A percentile compares a stretch with the other conserved stretches of the same genome.
Evolutionary conservation across 2,113 vertebrate species (phyloP).

Genomic region (Puma concolor): DNA sequence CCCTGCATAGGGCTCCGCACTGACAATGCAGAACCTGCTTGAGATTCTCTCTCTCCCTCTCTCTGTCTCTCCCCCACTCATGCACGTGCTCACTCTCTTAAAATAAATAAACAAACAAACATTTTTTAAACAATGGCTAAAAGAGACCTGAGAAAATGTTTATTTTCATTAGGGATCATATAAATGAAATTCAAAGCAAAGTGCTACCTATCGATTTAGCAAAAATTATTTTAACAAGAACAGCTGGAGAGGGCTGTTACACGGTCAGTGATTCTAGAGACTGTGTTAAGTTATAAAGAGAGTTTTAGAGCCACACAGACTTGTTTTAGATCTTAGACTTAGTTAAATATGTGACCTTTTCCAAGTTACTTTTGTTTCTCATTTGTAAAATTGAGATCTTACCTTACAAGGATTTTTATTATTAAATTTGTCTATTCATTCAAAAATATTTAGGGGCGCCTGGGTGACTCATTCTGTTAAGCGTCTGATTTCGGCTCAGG

Average conservation of each 20-base stretch:
- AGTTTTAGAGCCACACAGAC: background rate
- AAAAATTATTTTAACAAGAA: background rate
- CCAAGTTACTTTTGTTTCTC: background rate
- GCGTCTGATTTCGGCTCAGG: too few relatives aligned
- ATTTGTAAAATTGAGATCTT: background rate
- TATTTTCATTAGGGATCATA: background rate
- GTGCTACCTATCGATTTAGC: background rate
- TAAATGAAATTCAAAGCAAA: constrained; percentile 42
- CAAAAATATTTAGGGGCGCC: background rate
- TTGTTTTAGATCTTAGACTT: background rate
- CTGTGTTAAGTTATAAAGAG: background rate
- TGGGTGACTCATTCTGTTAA: too few relatives aligned
- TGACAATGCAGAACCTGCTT: too few relatives aligned
- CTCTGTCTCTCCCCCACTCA: too few relatives aligned
- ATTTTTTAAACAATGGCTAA: background rate
- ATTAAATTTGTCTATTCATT: constrained; percentile 23
- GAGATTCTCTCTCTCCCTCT: too few relatives aligned
- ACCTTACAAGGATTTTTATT: background rate
- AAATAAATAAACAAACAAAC: too few relatives aligned
- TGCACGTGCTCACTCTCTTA: too few relatives aligned
- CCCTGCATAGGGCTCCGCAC: too few relatives aligned
- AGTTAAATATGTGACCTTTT: background rate
- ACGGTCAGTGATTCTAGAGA: background rate
- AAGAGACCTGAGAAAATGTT: background rate
- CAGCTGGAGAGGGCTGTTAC: background rate